A percentile compares a stretch with the other conserved stretches of the same genome.
Evolutionary conservation across 2,888 invertebrate species (phyloP).

Genomic region (Noctua janthe): DNA sequence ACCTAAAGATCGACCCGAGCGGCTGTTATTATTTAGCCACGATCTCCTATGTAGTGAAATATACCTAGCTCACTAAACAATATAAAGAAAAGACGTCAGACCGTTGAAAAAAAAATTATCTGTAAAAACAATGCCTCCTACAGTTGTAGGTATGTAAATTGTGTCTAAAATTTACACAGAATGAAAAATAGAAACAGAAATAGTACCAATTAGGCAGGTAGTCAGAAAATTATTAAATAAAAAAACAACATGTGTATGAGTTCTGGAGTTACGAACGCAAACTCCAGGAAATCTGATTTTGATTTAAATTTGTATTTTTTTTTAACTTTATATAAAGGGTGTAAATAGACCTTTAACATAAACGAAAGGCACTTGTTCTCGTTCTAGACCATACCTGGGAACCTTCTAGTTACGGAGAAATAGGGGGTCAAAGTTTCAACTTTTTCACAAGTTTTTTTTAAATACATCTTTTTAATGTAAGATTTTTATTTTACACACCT

Average conservation of each 20-base stretch:
- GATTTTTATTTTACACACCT: too few relatives aligned
- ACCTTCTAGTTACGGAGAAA: too few relatives aligned
- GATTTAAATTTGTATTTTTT: background rate
- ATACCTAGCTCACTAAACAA: background rate
- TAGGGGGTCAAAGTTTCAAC: too few relatives aligned
- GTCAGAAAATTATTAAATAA: background rate
- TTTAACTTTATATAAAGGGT: too few relatives aligned
- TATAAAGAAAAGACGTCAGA: background rate
- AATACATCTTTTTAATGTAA: too few relatives aligned
- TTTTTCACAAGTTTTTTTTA: too few relatives aligned
- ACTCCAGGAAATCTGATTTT: background rate
- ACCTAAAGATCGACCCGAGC: too few relatives aligned
- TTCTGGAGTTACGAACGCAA: background rate
- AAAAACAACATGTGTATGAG: background rate
- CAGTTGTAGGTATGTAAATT: background rate
- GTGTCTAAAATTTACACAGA: background rate
- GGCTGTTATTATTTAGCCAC: too few relatives aligned
- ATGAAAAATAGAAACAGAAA: background rate
- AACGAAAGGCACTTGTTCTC: too few relatives aligned
- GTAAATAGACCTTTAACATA: too few relatives aligned
- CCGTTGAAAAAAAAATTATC: background rate
- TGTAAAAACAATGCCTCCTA: background rate
- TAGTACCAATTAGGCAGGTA: background rate
- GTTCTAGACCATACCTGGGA: too few relatives aligned
- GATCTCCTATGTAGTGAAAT: background rate